Conservation (phyloP, 2,888 invertebrate species). For the Lithophane leautieri region DNA sequence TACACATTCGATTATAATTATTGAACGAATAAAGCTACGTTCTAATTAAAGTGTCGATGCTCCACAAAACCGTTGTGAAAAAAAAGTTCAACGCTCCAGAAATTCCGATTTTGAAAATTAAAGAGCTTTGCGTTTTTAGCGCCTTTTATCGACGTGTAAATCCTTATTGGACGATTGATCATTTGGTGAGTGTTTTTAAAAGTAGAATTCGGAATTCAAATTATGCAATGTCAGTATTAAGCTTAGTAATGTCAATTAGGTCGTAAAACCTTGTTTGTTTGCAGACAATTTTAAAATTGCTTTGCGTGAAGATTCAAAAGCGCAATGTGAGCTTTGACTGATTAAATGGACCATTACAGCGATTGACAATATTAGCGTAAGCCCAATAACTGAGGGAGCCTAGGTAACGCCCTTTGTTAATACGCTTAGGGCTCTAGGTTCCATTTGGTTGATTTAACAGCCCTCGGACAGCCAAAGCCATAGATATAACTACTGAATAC, state of each 20-base stretch:
- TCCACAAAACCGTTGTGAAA: conserved; percentile 67
- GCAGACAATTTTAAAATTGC: neutral
- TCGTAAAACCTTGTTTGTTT: conserved; percentile 17
- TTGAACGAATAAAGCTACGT: conserved; percentile 76
- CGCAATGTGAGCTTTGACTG: conserved; percentile 11
- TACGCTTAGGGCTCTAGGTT: conserved; percentile 51
- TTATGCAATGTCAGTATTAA: conserved; percentile 42
- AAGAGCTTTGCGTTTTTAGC: conserved; percentile 65
- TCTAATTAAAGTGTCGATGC: conserved; percentile 83
- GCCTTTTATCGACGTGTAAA: conserved; percentile 62
- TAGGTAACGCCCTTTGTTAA: conserved; percentile 46
- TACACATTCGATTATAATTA: conserved; percentile 79
- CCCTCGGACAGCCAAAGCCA: conserved; percentile 37
- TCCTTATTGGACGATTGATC: conserved; percentile 56
- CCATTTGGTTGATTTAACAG: conserved; percentile 52
- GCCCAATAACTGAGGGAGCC: conserved; percentile 30
- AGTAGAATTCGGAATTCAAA: conserved; percentile 50
- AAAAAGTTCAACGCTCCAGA: conserved; percentile 64
- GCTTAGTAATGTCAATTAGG: conserved; percentile 46
- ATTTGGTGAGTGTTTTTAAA: conserved; percentile 35
- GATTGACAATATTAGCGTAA: conserved; percentile 35
- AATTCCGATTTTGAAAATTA: conserved; percentile 70
- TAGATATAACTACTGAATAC: conserved; percentile 48
- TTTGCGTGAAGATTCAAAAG: conserved; percentile 5
- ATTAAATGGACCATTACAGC: conserved; percentile 22